Base-by-base conservation (phyloP, 2,888 invertebrate genomes). In the Frankliniella fusca region DNA sequence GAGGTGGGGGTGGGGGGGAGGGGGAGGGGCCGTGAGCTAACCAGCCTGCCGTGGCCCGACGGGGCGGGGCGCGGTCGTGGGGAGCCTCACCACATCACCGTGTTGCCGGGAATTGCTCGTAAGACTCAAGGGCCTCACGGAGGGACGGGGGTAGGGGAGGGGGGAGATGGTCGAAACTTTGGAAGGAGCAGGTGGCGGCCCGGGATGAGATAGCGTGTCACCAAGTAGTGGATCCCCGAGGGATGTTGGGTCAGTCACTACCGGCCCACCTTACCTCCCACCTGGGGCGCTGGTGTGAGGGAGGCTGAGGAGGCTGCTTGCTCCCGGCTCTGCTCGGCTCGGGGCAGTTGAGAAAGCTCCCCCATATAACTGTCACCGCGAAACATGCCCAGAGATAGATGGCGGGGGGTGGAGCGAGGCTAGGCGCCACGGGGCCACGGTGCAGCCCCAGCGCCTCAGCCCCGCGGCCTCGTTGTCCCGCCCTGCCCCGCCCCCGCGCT, bases 341-440 rank as follows among this genome's bases (percentile, higher is more conserved):
- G 38, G 20, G 61, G 61, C 61, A 61, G 61, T 61, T 61, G 61
- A 61, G 61, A 61, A 61, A 61, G 61, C 61, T 18, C 61, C 61
- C n/a, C 61, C 61, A 61, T 61, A 61, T 61, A 61, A 61, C 61
- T 61, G 61, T 61, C 61, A 18, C 61, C 61, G n/a, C 61, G 61
- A 61, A 61, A 61, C 61, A 61, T 61, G 61, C 20, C 61, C 61
- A 18, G 7, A 61, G 61, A 61, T 61, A 61, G 61, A 61, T 61
- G 61, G 61, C 61, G 54, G 18, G 18, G 12, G 54, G 54, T 54
- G 61, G 20, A 61, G 61, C 38, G 38, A 38, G 38, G 38, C 38
- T 38, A 38, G 38, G 38, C 38, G 5, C 38, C 38, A 38, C 38
- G 3, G 38, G 38, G 38, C 38, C 38, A 5, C 38, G 38, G 38